phyloP scores from a whole-genome alignment of 2,113 vertebrate genomes.

The Nothobranchius kuhntae region DNA sequence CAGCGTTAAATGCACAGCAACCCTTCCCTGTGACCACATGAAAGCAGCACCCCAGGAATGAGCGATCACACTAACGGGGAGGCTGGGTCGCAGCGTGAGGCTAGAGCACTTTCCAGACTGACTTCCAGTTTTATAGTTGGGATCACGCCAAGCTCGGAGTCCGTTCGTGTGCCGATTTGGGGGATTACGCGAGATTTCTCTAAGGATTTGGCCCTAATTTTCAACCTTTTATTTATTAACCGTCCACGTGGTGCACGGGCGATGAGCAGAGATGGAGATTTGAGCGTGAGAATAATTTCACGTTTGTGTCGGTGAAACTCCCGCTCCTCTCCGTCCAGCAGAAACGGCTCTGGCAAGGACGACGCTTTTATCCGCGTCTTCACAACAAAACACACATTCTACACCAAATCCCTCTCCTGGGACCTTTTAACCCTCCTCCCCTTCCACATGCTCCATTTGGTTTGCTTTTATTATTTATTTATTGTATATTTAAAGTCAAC shows the following conservation, averaged over 20 bases:
- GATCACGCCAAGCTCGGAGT: constrained; percentile 29
- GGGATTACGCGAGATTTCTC: constrained; percentile 61
- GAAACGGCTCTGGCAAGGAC: constrained; percentile 59
- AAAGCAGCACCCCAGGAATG: not conserved
- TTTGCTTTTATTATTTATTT: constrained; percentile 78
- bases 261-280: no score
- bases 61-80: constrained; percentile 19
- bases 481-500: constrained; percentile 76
- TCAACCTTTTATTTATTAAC: constrained; percentile 29
- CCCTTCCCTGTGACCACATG: not conserved
- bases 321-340: not conserved
- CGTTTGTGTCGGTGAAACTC: constrained; percentile 6
- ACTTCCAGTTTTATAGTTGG: constrained; percentile 14
- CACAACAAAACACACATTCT: constrained; percentile 68
- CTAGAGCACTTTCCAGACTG: constrained; percentile 40
- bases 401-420: constrained; percentile 67
- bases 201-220: constrained; percentile 38
- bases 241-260: not conserved
- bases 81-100: constrained; percentile 44
- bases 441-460: constrained; percentile 72
- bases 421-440: constrained; percentile 66
- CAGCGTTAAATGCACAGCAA: constrained; percentile 23
- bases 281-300: not conserved
- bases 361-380: constrained; percentile 66
- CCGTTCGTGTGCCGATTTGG: constrained; percentile 61